Evolutionary conservation across 2,888 invertebrate species (phyloP).

Genomic region (Automeris io): DNA sequence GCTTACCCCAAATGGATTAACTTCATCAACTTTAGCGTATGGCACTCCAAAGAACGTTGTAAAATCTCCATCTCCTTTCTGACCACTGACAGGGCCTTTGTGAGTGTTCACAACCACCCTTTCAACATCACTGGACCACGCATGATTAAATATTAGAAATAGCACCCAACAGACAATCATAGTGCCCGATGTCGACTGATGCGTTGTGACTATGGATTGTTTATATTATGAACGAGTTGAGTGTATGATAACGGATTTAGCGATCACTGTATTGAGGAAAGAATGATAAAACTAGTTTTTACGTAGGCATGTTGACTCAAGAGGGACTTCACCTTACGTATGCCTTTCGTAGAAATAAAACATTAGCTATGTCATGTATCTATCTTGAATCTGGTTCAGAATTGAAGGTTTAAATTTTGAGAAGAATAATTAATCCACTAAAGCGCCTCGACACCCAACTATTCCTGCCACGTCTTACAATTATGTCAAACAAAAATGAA

Average conservation of each 20-base stretch:
- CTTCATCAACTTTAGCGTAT: conserved; percentile 40
- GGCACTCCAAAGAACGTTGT: conserved; percentile 51
- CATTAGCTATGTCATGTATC: too few species aligned
- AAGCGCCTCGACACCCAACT: too few species aligned
- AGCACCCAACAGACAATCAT: conserved; percentile 2
- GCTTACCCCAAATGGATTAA: conserved; percentile 54
- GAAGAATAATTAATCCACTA: too few species aligned
- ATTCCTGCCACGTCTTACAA: too few species aligned
- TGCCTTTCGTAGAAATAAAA: too few species aligned
- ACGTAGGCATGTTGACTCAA: too few species aligned
- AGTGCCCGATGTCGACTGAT: neutral
- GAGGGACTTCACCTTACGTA: too few species aligned
- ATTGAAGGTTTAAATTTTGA: too few species aligned
- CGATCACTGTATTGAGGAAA: neutral
- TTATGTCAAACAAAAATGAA: too few species aligned
- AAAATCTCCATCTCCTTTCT: conserved; percentile 36
- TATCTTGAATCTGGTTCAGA: too few species aligned
- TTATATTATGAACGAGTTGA: conserved; percentile 1
- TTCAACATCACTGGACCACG: neutral
- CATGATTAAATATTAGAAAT: neutral
- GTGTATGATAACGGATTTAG: neutral
- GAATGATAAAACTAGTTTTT: neutral
- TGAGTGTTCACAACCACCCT: conserved; percentile 22
- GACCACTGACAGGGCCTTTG: conserved; percentile 26
- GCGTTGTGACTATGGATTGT: neutral